Evolutionary conservation across 2,888 invertebrate species (phyloP).

Genomic region (Microctonus aethiopoides): DNA sequence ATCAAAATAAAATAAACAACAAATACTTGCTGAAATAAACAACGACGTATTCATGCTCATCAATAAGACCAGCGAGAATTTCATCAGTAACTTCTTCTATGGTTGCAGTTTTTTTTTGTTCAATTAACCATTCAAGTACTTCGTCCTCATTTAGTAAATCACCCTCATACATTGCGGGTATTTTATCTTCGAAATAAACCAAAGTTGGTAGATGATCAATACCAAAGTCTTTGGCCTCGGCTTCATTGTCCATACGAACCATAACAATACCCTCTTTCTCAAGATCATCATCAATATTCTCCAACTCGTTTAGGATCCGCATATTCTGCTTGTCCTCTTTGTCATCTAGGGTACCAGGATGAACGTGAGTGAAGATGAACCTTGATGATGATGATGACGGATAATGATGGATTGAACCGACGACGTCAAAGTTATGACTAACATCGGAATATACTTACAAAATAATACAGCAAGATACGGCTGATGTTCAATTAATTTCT

Average conservation of each 20-base stretch:
- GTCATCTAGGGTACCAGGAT: constrained; percentile 74
- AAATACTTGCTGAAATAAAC: constrained; percentile 85
- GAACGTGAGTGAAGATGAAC: constrained; percentile 23
- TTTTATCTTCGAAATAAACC: constrained; percentile 91
- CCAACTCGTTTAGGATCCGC: constrained; percentile 86
- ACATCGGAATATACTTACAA: constrained; percentile 75
- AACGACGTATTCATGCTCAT: constrained; percentile 93
- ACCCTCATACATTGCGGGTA: constrained; percentile 91
- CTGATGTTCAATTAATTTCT: constrained; percentile 83
- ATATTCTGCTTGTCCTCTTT: constrained; percentile 92
- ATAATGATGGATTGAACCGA: constrained; percentile 15
- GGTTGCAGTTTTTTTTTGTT: constrained; percentile 89
- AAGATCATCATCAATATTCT: constrained; percentile 92
- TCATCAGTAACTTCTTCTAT: constrained; percentile 96
- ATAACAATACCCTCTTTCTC: constrained; percentile 92
- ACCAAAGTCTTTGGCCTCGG: constrained; percentile 90
- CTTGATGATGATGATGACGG: constrained; percentile 16
- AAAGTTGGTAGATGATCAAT: constrained; percentile 88
- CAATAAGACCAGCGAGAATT: constrained; percentile 85
- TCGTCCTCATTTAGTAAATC: constrained; percentile 92
- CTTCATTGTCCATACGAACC: constrained; percentile 89
- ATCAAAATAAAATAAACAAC: constrained; percentile 3
- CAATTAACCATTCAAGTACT: constrained; percentile 88
- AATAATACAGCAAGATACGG: constrained; percentile 89
- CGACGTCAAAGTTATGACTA: constrained; percentile 35